Evolutionary conservation across 2,888 invertebrate species (phyloP), one percentile per base, ranked within the genome.

Genomic region (Ormyrus rosae): DNA sequence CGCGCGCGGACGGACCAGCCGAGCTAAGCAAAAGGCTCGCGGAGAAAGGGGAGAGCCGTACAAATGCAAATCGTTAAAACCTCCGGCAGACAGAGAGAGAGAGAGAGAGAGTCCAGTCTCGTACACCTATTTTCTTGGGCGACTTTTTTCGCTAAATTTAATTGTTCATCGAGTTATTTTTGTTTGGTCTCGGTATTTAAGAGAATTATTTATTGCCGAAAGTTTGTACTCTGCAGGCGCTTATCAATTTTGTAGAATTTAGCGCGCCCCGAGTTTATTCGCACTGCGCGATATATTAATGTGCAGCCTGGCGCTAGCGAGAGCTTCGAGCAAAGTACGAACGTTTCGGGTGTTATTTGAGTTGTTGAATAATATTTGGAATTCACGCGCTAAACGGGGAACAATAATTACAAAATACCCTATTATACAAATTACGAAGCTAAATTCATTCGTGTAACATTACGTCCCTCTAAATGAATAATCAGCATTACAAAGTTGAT

Each of bases 31-130:
- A 73, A 75, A 55, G 45, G 6, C 10, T 19, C 19, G 64, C 48
- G 64, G 58, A 75, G 80, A 81, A 19, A 1, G 19, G 19, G 19
- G 19, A 72, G 81, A 50, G 79, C 69, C 79, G 81, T 80, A 67
- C 5, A 86, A 85, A 85, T 70, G 80, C 80, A 82, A 86, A 85
- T 85, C 84, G 84, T 86, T 85, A 84, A 19, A 19, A 86, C 84
- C 83, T 85, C 83, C 67, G 73, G 64, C 46, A 10, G n/a, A 67
- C 46, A 10, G n/a, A 67, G 56, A 56, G 60, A 60, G 60, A 60
- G 60, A 60, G 11, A 60, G 60, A 60, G 58, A 13, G 68, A 46
- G 13, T 65, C 48, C 65, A 56, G 13, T 69, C 68, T 58, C 19
- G 65, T 82, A 84, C 85, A 86, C 84, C 86, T 86, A 85, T 85